Percentiles rank a stretch among this genome's conserved stretches.
These are phyloP conservation scores for Bufo bufo DNA, from an alignment of 2,113 vertebrate species.

Conservation along the genomic window DNA sequence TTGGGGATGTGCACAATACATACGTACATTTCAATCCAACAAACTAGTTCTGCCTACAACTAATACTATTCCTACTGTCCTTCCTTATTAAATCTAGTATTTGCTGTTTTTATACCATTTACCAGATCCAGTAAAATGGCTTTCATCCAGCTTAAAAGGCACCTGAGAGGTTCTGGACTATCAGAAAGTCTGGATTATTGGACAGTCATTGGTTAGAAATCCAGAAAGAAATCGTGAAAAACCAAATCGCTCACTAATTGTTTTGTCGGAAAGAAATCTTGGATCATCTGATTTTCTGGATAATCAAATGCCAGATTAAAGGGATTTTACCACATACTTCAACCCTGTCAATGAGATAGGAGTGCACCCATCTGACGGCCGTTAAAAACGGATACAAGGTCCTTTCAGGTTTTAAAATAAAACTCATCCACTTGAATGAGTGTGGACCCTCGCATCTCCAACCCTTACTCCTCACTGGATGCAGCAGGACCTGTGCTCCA, in stretches of 20 bases:
- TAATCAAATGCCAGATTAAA: not conserved
- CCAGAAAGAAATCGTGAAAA: not conserved
- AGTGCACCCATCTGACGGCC: too few species aligned
- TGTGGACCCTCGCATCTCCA: too few species aligned
- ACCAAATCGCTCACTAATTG: not conserved
- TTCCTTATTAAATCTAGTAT: not conserved
- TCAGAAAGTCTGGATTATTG: not conserved
- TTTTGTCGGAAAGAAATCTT: not conserved
- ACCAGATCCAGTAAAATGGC: not conserved
- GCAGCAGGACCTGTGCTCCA: too few species aligned
- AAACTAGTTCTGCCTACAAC: not conserved
- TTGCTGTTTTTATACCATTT: not conserved
- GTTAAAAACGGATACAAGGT: too few species aligned
- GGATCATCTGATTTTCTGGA: not conserved
- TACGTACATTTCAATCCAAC: not conserved
- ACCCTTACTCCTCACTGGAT: too few species aligned
- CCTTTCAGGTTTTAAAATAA: too few species aligned
- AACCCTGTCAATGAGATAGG: not conserved
- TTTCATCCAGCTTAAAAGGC: not conserved
- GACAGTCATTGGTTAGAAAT: not conserved
- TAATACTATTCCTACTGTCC: not conserved
- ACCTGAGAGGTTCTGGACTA: not conserved
- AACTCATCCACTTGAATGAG: too few species aligned
- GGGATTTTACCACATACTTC: not conserved
- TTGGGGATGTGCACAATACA: not conserved